phyloP scores from a whole-genome alignment of 2,113 vertebrate genomes.

The Callospermophilus lateralis region DNA sequence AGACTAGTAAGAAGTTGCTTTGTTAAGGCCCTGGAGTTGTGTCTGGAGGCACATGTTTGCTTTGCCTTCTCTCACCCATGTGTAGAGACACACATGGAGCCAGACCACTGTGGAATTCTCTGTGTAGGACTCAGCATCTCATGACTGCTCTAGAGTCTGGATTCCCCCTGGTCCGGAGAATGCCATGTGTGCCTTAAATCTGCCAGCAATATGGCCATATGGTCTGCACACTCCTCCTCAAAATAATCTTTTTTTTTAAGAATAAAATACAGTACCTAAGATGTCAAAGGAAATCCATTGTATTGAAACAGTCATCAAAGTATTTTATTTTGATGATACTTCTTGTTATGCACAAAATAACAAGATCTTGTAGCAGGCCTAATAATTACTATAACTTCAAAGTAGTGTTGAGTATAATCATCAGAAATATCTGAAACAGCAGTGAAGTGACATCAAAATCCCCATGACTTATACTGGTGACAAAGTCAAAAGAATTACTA shows the following conservation, averaged over 20 bases:
- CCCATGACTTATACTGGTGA: not conserved
- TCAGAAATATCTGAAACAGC: conserved; percentile 22
- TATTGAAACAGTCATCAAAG: conserved; percentile 27
- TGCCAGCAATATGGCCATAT: not conserved
- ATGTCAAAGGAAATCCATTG: conserved; percentile 17
- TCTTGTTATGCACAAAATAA: conserved; percentile 30
- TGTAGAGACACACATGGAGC: not conserved
- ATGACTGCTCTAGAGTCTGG: not conserved
- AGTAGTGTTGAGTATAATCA: not conserved
- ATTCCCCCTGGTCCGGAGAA: not conserved
- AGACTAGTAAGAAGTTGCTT: not conserved
- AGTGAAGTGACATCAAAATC: conserved; percentile 8
- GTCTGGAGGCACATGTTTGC: conserved; percentile 8
- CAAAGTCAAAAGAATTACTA: not conserved
- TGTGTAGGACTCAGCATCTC: not conserved
- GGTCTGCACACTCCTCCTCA: not conserved
- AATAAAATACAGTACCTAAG: not conserved
- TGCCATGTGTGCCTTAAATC: not conserved
- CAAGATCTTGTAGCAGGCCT: not conserved
- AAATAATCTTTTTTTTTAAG: conserved; percentile 17
- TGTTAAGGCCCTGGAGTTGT: not conserved
- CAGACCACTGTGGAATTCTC: not conserved
- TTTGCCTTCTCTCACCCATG: not conserved
- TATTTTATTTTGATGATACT: conserved; percentile 7
- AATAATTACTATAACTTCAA: conserved; percentile 25